Evolutionary conservation across 2,888 invertebrate genomes (phyloP), one percentile per base, ranked within the genome.

Genomic region (Malacosoma neustria): DNA sequence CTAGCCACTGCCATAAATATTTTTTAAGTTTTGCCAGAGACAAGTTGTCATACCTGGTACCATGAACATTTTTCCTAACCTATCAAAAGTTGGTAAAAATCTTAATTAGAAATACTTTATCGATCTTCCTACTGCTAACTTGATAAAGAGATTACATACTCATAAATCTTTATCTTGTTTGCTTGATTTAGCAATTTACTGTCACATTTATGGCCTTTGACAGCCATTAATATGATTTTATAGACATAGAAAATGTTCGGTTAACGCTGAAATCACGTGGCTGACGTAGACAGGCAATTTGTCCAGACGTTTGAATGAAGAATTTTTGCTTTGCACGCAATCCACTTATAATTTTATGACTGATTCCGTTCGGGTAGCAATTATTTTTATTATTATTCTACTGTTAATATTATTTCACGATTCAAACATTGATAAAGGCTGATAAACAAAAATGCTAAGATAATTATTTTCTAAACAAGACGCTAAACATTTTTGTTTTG

Each of bases 251-350:
- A 54, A 54, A 50, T 46, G 42, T 41, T 37, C 37, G 42, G 44
- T 46, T 40, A 48, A 48, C 54, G 44, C 45, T 46, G 39, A 48
- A 55, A 58, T 56, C 52, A 53, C 58, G 48, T 51, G 51, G 54
- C 42, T 48, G 51, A 57, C 51, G 58, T 54, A 57, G 57, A 50
- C 43, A 48, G 54, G 39, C 51, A 48, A 59, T 59, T 57, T 58
- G 49, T 51, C 43, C 38, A 46, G 48, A 42, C 43, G 49, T 54
- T 52, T 49, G 36, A 46, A 38, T 46, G 35, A 41, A 39, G 56
- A 62, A 66, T 54, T 45, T 49, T 40, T 37, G 45, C 38, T 42
- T 29, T 52, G 41, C 66, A 68, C 62, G 64, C 61, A 54, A 40
- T 45, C 42, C 44, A 41, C 38, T 38, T 40, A 43, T 39, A 22